Conservation (phyloP, 2,113 vertebrate species). For the Tragelaphus strepsiceros region DNA sequence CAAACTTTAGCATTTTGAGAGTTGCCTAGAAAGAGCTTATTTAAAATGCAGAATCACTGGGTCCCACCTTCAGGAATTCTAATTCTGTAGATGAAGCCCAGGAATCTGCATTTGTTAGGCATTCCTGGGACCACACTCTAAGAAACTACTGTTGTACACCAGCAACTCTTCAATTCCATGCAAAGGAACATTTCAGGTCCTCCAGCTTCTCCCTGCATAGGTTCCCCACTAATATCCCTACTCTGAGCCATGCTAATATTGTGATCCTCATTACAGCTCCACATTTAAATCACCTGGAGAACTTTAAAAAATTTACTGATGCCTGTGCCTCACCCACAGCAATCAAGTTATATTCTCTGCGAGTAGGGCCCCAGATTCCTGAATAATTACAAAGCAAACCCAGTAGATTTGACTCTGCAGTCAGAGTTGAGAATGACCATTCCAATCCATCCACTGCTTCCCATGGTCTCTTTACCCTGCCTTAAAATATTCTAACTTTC, state of each 20-base stretch:
- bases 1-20: neutral
- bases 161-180: neutral
- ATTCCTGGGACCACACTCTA: neutral
- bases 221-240: neutral
- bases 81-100: neutral
- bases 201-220: neutral
- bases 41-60: neutral
- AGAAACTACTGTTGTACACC: neutral
- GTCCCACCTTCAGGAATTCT: neutral
- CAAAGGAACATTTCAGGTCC: too few species aligned
- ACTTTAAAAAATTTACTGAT: neutral
- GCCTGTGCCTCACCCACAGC: neutral
- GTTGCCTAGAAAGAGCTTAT: neutral
- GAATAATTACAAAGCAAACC: neutral
- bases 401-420: neutral
- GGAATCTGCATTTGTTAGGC: neutral
- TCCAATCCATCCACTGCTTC: neutral
- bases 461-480: neutral
- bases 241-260: too few species aligned
- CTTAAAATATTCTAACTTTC: neutral
- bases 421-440: neutral
- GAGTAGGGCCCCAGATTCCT: neutral
- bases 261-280: neutral
- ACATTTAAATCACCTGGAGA: neutral
- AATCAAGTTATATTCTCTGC: neutral